Percentiles rank a stretch among this genome's conserved stretches.
Evolutionary conservation across 2,888 invertebrate genomes (phyloP).

Genomic region (Morpho achilles): DNA sequence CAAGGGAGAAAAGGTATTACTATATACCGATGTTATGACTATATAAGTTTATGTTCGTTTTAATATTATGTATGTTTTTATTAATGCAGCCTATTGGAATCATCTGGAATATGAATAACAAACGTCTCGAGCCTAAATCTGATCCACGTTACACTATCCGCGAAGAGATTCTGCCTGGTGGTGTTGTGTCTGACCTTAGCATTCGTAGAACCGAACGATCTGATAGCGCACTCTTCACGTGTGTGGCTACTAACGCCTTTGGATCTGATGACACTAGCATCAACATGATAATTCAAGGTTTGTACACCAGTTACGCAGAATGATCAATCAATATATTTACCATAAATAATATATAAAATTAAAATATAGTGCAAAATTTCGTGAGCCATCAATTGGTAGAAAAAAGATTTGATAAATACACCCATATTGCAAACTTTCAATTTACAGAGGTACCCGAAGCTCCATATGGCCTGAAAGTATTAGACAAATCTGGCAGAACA

Average conservation of each 20-base stretch:
- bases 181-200: conserved; percentile 92
- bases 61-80: too few species aligned
- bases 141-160: conserved; percentile 92
- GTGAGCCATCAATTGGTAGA: background rate
- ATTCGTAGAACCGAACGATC: conserved; percentile 93
- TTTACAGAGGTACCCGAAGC: conserved; percentile 90
- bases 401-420: background rate
- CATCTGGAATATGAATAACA: conserved; percentile 96
- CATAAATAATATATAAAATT: background rate
- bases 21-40: too few species aligned
- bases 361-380: background rate
- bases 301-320: background rate
- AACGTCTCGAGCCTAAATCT: conserved; percentile 92
- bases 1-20: conserved; percentile 88
- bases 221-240: conserved; percentile 94
- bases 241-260: conserved; percentile 95
- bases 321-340: too few species aligned
- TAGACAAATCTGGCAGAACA: conserved; percentile 94
- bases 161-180: conserved; percentile 92
- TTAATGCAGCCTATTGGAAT: conserved; percentile 88
- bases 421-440: background rate
- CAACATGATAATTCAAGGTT: conserved; percentile 95
- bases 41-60: too few species aligned
- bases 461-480: conserved; percentile 91
- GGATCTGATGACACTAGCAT: conserved; percentile 97